Conservation (phyloP, 1,140 invertebrate genomes). For the Gryon sp. region DNA sequence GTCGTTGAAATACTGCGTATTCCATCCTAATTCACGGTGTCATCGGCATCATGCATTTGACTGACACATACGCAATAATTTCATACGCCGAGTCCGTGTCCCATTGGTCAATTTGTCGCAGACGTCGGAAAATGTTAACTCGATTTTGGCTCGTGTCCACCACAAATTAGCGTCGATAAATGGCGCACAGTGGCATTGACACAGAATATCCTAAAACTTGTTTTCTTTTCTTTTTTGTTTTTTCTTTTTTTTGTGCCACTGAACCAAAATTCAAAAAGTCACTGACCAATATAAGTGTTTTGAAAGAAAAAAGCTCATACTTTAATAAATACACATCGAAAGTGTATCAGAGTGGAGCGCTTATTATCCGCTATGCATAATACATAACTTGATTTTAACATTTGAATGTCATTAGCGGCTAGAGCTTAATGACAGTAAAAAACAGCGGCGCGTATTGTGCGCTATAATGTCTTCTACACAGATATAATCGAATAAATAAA, state of each 20-base stretch:
- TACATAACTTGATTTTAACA: constrained; percentile 58
- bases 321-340: constrained; percentile 52
- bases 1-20: neutral
- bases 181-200: no score
- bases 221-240: no score
- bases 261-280: no score
- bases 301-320: neutral
- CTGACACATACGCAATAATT: constrained; percentile 17
- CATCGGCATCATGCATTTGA: neutral
- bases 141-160: constrained; percentile 53
- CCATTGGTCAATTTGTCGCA: constrained; percentile 18
- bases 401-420: constrained; percentile 62
- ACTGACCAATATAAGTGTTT: no score
- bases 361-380: constrained; percentile 58
- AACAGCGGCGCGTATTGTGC: constrained; percentile 34
- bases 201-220: no score
- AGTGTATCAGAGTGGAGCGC: constrained; percentile 48
- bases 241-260: no score
- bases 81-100: neutral
- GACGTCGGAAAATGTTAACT: constrained; percentile 47
- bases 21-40: neutral
- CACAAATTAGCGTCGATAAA: no score
- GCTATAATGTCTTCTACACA: constrained; percentile 42
- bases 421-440: constrained; percentile 60
- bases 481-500: constrained; percentile 26